phyloP scores from a whole-genome alignment of 1,140 invertebrate species.

The Aporrectodea caliginosa region DNA sequence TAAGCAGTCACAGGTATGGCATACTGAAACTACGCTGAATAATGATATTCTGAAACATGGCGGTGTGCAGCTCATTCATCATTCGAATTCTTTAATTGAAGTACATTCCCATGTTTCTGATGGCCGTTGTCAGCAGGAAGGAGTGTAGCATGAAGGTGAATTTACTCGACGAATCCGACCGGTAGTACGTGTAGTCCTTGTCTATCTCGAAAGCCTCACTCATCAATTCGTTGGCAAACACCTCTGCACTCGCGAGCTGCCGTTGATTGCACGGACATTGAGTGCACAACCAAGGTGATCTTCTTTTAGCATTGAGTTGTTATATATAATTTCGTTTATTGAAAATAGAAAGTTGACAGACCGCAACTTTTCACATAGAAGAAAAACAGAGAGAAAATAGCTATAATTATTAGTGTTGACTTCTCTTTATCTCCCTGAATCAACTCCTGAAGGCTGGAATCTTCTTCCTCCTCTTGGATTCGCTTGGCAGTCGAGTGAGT shows the following conservation, averaged over 20 bases:
- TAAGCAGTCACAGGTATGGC: conserved; percentile 78
- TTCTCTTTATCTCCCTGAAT: conserved; percentile 41
- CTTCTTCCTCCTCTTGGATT: conserved; percentile 43
- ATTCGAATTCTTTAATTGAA: conserved; percentile 92
- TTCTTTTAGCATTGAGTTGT: no score
- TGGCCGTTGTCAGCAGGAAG: conserved; percentile 86
- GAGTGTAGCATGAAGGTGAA: conserved; percentile 89
- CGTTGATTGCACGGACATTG: conserved; percentile 72
- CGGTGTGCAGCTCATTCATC: conserved; percentile 82
- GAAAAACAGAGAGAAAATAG: no score
- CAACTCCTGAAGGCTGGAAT: conserved; percentile 43
- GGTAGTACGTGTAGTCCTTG: conserved; percentile 81
- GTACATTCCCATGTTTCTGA: conserved; percentile 82
- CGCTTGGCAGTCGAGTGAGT: conserved; percentile 42
- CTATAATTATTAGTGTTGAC: no score
- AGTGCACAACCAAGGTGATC: conserved; percentile 61
- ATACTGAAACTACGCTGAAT: conserved; percentile 68
- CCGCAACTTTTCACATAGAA: no score
- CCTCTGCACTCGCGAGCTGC: conserved; percentile 76
- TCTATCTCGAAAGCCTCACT: conserved; percentile 90
- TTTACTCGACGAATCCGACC: conserved; percentile 56
- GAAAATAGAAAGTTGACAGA: no score
- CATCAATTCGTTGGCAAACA: conserved; percentile 89
- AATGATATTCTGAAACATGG: conserved; percentile 72
- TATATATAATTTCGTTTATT: no score